These are phyloP conservation scores for Phymastichus coffea DNA, from an alignment of 1,140 invertebrate genomes.

Conservation along the genomic window DNA sequence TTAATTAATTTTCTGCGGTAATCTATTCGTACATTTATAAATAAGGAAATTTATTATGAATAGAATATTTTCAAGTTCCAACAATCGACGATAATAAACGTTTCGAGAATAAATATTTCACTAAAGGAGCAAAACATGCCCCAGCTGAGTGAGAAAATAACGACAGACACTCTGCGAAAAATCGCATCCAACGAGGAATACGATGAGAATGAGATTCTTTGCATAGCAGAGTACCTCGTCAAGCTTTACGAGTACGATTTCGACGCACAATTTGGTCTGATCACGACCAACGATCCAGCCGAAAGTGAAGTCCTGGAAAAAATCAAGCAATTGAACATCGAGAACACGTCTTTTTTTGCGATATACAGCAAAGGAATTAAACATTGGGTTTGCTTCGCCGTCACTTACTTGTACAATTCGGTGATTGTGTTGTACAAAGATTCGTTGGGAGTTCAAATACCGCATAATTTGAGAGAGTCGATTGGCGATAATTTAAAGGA, in stretches of 20 bases:
- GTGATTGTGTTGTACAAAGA: slow-evolving; percentile 24
- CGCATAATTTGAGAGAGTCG: slow-evolving; percentile 3
- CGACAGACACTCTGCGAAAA: slow-evolving; percentile 16
- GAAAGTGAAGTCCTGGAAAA: background rate
- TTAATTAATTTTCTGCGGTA: no score
- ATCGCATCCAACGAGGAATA: slow-evolving; percentile 26
- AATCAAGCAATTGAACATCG: background rate
- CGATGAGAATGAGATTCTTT: slow-evolving; percentile 22
- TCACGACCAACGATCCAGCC: background rate
- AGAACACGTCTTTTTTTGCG: background rate
- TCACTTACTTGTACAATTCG: slow-evolving; percentile 5
- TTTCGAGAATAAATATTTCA: no score
- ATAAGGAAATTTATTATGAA: no score
- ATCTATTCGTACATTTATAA: no score
- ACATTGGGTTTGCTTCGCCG: slow-evolving; percentile 21
- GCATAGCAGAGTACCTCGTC: slow-evolving; percentile 18
- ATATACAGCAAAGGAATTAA: background rate
- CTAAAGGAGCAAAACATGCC: no score
- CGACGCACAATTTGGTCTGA: slow-evolving; percentile 7
- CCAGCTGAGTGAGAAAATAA: slow-evolving; percentile 15
- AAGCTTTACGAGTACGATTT: slow-evolving; percentile 19
- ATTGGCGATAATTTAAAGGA: slow-evolving; percentile 1
- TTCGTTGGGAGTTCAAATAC: slow-evolving; percentile 10
- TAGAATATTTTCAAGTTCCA: no score
- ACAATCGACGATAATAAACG: no score